phyloP scores from a whole-genome alignment of 2,797 vertebrate genomes.

The Momotus momota region DNA sequence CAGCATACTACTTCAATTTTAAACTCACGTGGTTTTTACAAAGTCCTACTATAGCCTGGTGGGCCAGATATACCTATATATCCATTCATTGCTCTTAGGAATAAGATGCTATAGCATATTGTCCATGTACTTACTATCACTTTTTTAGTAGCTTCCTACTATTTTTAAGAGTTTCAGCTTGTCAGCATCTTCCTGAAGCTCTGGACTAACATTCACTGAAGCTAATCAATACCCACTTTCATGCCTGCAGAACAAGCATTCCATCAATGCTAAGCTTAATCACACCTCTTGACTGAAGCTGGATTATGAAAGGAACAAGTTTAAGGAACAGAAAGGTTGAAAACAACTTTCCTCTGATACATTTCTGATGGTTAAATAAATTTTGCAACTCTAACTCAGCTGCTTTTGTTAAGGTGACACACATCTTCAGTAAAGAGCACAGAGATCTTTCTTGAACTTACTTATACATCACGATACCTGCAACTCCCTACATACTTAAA shows the following conservation, averaged over 20 bases:
- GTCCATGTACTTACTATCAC: background rate
- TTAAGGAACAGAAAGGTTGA: background rate
- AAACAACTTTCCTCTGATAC: background rate
- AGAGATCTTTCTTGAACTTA: background rate
- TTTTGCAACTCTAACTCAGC: background rate
- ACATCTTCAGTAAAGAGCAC: background rate
- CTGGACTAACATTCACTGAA: background rate
- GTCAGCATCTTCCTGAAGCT: background rate
- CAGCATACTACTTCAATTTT: background rate
- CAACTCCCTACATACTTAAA: background rate
- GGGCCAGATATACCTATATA: background rate
- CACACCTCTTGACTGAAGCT: background rate
- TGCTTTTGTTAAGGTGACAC: background rate
- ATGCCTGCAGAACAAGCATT: background rate
- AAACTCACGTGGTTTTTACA: background rate
- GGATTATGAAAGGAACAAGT: background rate
- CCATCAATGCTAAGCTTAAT: background rate
- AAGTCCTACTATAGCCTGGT: background rate
- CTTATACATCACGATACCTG: background rate
- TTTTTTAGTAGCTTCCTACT: background rate
- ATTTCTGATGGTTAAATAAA: background rate
- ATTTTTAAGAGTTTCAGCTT: background rate
- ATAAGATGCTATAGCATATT: background rate
- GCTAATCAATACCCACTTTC: conserved; percentile 3
- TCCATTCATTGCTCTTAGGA: background rate